Base-by-base conservation (phyloP, 37 sponge, comb jelly and placozoan species). In the Ephydatia muelleri region DNA sequence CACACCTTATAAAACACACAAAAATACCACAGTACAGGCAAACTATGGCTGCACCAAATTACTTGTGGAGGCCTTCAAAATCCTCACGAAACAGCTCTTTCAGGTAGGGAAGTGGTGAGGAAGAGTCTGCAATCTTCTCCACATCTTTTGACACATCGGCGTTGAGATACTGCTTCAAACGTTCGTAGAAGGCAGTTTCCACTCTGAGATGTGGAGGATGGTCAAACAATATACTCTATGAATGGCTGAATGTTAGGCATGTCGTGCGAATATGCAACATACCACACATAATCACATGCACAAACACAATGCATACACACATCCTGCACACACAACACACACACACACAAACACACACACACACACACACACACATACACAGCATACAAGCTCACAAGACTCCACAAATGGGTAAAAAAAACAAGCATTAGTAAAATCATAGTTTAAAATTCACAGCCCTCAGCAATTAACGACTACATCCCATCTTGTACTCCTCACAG, bases 41-140 rank as follows among this genome's bases (percentile, higher is more conserved):
- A n/a, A n/a, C n/a, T n/a, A n/a, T n/a, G n/a, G n/a, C n/a, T n/a
- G n/a, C n/a, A n/a, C n/a, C n/a, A 3, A 80, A 83, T 80, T 67
- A 92, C 92, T 49, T 80, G 43, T 92, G 92, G 3, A 87, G 57
- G 30, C 16, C 31, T 8, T 72, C 71, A 33, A 84, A 83, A 25
- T 89, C 86, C 32, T 82, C 67, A 22, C 14, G 13, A 33, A 93
- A 74, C 32, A 93, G 76, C 39, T 80, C 84, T 47, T 83, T 93
- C 36, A 93, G 80, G 26, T 67, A 21, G 23, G 71, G 38, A 2
- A 90, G 67, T 2, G 71, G 77, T 3, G 94, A 76, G 34, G 76
- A 32, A 21, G 81, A 16, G 26, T 76, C 71, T 23, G 27, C 29
- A 84, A 93, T 87, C 48, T 49, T 84, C 73, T 87, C 84, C n/a